These are phyloP conservation scores for Hypomesus transpacificus DNA, from an alignment of 2,113 vertebrate species.

Conservation along the genomic window DNA sequence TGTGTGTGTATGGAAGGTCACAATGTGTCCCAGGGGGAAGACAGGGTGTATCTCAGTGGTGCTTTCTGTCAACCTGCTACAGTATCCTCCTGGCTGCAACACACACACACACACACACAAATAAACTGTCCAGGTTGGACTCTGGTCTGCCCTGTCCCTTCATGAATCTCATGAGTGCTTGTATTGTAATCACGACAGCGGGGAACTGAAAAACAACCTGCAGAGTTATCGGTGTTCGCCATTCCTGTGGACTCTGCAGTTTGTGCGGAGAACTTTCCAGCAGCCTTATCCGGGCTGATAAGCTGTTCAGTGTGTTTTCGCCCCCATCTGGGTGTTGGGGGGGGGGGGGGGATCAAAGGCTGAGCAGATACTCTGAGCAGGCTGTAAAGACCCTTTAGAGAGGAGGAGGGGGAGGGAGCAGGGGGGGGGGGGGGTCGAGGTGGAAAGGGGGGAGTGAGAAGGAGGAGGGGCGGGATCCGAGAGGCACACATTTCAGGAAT, in stretches of 20 bases:
- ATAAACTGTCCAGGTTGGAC: too few relatives aligned
- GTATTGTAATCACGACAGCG: too few relatives aligned
- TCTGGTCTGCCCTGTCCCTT: too few relatives aligned
- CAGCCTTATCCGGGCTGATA: constrained; percentile 38
- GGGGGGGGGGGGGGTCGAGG: background rate
- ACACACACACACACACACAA: too few relatives aligned
- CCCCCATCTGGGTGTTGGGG: background rate
- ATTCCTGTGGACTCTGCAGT: background rate
- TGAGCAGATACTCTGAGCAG: constrained; percentile 8
- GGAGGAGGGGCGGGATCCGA: constrained; percentile 23
- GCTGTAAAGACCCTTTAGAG: background rate
- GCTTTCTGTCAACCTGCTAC: too few relatives aligned
- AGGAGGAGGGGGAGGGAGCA: background rate
- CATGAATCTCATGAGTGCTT: too few relatives aligned
- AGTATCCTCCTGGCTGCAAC: too few relatives aligned
- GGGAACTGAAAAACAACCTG: too few relatives aligned
- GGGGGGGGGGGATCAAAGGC: constrained; percentile 6
- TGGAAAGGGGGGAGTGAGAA: background rate
- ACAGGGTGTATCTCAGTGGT: too few relatives aligned
- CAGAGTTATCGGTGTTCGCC: background rate
- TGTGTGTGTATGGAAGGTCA: too few relatives aligned
- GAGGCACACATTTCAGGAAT: constrained; percentile 58
- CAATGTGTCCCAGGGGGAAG: too few relatives aligned
- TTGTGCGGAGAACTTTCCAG: background rate
- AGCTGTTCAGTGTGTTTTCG: constrained; percentile 25